phyloP scores from a whole-genome alignment of 2,888 invertebrate genomes.

The Drosophila colorata region DNA sequence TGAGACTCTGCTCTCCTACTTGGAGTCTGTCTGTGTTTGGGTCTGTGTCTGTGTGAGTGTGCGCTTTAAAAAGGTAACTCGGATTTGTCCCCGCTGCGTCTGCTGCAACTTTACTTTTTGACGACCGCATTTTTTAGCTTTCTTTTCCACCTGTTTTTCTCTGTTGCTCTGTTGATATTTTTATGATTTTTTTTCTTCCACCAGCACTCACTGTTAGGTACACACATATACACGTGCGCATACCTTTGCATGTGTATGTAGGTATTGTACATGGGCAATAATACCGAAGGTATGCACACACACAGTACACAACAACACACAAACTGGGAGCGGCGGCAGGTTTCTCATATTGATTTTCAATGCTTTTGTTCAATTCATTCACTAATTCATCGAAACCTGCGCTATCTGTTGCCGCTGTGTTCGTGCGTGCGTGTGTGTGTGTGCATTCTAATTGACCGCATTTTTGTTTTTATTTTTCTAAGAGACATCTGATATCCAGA shows the following conservation, averaged over 20 bases:
- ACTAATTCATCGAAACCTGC: slow-evolving; percentile 68
- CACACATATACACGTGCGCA: slow-evolving; percentile 26
- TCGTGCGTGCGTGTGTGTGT: slow-evolving; percentile 7
- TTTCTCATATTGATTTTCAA: slow-evolving; percentile 78
- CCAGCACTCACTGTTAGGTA: slow-evolving; percentile 43
- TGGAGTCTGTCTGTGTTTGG: slow-evolving; percentile 17
- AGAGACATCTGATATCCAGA: slow-evolving; percentile 15
- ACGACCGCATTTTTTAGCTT: slow-evolving; percentile 81
- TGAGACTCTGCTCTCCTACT: slow-evolving; percentile 30
- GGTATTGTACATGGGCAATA: slow-evolving; percentile 43
- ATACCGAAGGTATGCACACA: slow-evolving; percentile 55
- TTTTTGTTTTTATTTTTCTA: slow-evolving; percentile 20
- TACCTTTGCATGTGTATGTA: slow-evolving; percentile 18
- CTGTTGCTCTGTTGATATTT: slow-evolving; percentile 73
- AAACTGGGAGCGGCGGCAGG: slow-evolving; percentile 79
- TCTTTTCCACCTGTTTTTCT: slow-evolving; percentile 81
- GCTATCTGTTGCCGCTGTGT: slow-evolving; percentile 40
- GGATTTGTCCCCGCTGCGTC: slow-evolving; percentile 76
- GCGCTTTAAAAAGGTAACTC: slow-evolving; percentile 73
- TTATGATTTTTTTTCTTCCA: slow-evolving; percentile 63
- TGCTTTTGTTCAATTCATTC: slow-evolving; percentile 78
- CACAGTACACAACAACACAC: slow-evolving; percentile 8
- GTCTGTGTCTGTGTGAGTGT: slow-evolving; percentile 27
- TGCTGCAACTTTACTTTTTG: slow-evolving; percentile 78
- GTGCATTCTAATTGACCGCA: slow-evolving; percentile 69